These are phyloP conservation scores for Origma solitaria DNA, from an alignment of 2,113 vertebrate genomes.

Conservation along the genomic window DNA sequence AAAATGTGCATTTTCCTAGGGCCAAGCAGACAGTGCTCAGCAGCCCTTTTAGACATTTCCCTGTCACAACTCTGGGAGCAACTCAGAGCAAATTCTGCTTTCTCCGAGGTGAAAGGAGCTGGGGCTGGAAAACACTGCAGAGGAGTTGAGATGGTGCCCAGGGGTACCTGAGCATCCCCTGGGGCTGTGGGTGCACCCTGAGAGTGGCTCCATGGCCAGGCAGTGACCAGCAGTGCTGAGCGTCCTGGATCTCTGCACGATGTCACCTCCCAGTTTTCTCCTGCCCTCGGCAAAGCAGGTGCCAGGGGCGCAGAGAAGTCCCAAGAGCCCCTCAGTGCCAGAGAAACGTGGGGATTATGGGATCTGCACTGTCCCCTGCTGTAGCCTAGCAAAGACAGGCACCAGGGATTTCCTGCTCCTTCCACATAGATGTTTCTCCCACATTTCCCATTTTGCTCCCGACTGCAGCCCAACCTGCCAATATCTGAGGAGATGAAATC, in stretches of 20 bases:
- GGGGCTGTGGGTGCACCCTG: neutral
- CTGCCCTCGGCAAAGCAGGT: neutral
- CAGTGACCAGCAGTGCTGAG: neutral
- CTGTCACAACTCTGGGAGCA: neutral
- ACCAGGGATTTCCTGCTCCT: neutral
- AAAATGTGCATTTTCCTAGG: neutral
- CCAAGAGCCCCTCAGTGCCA: neutral
- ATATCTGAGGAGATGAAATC: neutral
- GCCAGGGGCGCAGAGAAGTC: neutral
- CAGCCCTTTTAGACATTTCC: neutral
- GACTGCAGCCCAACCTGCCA: neutral
- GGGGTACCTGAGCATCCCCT: neutral
- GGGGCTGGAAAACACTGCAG: neutral
- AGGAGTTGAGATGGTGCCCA: too few species aligned
- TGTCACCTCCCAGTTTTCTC: neutral
- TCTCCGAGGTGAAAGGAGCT: neutral
- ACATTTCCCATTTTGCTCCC: neutral
- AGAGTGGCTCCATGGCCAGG: accelerated
- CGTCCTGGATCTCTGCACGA: neutral
- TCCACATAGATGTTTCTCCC: neutral
- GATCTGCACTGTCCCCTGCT: too few species aligned
- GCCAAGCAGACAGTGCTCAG: neutral
- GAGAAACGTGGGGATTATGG: too few species aligned
- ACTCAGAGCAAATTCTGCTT: neutral
- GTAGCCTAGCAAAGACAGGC: neutral